Percentiles rank a stretch among this genome's conserved stretches.
Evolutionary conservation across 2,888 invertebrate genomes (phyloP).

Genomic region (Acleris literana): DNA sequence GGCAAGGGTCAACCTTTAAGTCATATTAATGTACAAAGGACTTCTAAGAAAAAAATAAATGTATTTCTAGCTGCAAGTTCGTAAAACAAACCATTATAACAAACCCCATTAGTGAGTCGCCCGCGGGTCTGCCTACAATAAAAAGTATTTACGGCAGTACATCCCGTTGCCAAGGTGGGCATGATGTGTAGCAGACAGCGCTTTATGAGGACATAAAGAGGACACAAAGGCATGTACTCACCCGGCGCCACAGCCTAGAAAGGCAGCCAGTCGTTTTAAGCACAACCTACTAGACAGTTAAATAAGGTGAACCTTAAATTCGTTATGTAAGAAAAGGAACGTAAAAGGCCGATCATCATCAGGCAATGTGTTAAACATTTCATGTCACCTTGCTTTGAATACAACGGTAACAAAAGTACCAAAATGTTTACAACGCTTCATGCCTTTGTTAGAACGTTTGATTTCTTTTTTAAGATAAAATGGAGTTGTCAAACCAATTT

Average conservation of each 20-base stretch:
- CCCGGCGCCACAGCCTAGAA: conserved; percentile 13
- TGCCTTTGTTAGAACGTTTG: no score
- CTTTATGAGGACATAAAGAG: conserved; percentile 71
- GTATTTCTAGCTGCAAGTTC: conserved; percentile 16
- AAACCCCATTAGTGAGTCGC: conserved; percentile 29
- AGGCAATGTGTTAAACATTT: no score
- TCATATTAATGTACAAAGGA: conserved; percentile 7
- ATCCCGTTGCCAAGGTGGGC: conserved; percentile 57
- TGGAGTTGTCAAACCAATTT: no score
- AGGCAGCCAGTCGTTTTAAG: conserved; percentile 13
- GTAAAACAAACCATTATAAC: conserved; percentile 32
- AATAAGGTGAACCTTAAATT: no score
- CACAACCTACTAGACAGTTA: neutral
- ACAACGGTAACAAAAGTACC: no score
- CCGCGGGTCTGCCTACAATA: conserved; percentile 29
- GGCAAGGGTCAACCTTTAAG: no score
- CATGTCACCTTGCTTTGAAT: no score
- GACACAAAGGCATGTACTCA: conserved; percentile 51
- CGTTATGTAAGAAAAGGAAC: no score
- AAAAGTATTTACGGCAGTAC: conserved; percentile 39
- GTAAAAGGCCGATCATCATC: no score
- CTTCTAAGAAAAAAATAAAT: conserved; percentile 6
- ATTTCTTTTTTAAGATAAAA: no score
- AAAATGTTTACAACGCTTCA: no score
- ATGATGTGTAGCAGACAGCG: conserved; percentile 52